Percentiles rank a stretch among this genome's conserved stretches.
Conservation (phyloP, 2,888 invertebrate species). For the Dryomyza anilis region DNA sequence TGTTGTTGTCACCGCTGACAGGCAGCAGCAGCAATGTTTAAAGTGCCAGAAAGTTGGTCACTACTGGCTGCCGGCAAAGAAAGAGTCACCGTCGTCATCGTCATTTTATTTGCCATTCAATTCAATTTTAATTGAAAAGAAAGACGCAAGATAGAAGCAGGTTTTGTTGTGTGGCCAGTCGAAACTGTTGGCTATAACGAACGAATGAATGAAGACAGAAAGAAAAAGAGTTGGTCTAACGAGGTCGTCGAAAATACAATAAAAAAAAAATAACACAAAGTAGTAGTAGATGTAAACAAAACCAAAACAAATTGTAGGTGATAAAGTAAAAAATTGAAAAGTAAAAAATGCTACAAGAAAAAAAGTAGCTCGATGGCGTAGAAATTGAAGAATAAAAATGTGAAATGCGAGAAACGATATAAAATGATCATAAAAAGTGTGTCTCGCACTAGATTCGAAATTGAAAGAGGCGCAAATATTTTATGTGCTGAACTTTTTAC, state of each 20-base stretch:
- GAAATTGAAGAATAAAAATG: neutral
- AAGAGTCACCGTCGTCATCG: constrained; percentile 33
- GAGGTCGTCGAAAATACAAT: constrained; percentile 2
- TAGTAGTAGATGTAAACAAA: neutral
- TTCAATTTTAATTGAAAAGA: neutral
- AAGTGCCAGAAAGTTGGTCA: constrained; percentile 6
- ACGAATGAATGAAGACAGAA: neutral
- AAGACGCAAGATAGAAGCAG: neutral
- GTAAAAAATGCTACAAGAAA: neutral
- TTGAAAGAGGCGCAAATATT: neutral
- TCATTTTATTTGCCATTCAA: constrained; percentile 9
- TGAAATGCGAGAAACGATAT: neutral
- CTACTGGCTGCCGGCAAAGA: constrained; percentile 18
- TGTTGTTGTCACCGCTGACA: neutral
- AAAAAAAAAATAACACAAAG: neutral
- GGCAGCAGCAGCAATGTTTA: constrained; percentile 19
- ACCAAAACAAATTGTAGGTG: neutral
- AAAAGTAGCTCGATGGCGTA: too few species aligned
- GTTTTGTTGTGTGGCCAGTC: constrained; percentile 8
- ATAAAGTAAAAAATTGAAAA: constrained; percentile 2
- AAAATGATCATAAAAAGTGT: constrained; percentile 8
- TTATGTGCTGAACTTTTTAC: too few species aligned
- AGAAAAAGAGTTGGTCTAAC: neutral
- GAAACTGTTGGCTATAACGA: neutral
- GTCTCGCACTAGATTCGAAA: constrained; percentile 16